Base-by-base conservation (phyloP, 2,797 vertebrate species). In the Coluber constrictor region DNA sequence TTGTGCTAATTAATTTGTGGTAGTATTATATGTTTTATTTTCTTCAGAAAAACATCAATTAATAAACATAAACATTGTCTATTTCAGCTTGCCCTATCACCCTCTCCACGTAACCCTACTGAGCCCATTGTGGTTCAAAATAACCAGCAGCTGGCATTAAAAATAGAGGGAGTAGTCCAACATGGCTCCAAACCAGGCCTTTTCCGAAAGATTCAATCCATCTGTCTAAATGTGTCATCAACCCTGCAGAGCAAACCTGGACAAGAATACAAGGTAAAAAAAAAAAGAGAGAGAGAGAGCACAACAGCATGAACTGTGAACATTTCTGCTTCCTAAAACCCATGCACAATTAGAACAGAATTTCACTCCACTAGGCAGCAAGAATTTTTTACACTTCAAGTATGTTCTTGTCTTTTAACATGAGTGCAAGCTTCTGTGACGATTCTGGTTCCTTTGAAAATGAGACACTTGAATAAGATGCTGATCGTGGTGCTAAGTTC, bases 101-200 rank as follows among this genome's bases (percentile, higher is more conserved):
- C 99, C 0, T 99, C 99, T 2, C 99, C 99, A 0, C 98, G 99
- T 90, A 99, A 98, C 29, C 98, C 98, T 1, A 98, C 97, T 13
- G 99, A 99, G 94, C 99, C 99, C 13, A 99, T 99, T 95, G 98
- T 98, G 0, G 98, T 99, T 54, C 99, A 99, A 97, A 99, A 97
- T 96, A 99, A 97, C 95, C 99, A 99, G 97, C 99, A 99, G 60
- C 93, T 99, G 97, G 98, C 99, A 0, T 96, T 99, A 25, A 99
- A 99, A 96, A 99, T 99, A 59, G 99, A 99, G 95, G 99, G 99
- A 1, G 99, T 99, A 59, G 98, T 99, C 92, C 99, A 99, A 96
- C 99, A 99, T 0, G 99, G 99, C 23, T 98, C 98, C 0, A 99
- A 98, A 43, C 99, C 99, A 0, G 99, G 99, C 54, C 98, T 99